Evolutionary conservation across 2,113 vertebrate genomes (phyloP).

Genomic region (Eulacestoma nigropectus): DNA sequence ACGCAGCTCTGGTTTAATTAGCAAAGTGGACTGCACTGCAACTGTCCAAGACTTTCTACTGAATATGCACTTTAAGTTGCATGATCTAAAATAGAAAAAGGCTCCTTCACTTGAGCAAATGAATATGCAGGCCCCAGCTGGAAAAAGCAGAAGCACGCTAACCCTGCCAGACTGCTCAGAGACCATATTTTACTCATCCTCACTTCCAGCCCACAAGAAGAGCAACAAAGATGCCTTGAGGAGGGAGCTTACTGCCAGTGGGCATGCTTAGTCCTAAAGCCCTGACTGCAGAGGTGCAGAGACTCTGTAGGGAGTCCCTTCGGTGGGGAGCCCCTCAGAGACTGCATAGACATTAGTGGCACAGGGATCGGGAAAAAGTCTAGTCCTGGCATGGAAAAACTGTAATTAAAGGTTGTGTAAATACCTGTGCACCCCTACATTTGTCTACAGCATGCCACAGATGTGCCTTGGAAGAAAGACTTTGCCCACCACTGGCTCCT

Average conservation of each 20-base stretch:
- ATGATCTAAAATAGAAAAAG: not conserved
- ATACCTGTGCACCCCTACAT: not conserved
- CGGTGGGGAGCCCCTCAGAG: not conserved
- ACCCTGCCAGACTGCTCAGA: not conserved
- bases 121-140: not conserved
- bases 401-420: not conserved
- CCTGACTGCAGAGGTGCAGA: not conserved
- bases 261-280: not conserved
- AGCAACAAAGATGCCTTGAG: not conserved
- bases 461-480: not conserved
- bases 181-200: not conserved
- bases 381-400: not conserved
- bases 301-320: not conserved
- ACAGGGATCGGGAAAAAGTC: not conserved
- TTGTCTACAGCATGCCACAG: not conserved
- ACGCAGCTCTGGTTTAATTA: slow-evolving; percentile 27
- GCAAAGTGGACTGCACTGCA: not conserved
- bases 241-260: not conserved
- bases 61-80: not conserved
- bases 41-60: not conserved
- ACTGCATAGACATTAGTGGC: not conserved
- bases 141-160: not conserved
- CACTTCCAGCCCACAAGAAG: not conserved
- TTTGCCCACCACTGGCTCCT: not conserved
- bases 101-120: not conserved